Conservation (phyloP, 2,888 invertebrate species). For the Hydriomena furcata region DNA sequence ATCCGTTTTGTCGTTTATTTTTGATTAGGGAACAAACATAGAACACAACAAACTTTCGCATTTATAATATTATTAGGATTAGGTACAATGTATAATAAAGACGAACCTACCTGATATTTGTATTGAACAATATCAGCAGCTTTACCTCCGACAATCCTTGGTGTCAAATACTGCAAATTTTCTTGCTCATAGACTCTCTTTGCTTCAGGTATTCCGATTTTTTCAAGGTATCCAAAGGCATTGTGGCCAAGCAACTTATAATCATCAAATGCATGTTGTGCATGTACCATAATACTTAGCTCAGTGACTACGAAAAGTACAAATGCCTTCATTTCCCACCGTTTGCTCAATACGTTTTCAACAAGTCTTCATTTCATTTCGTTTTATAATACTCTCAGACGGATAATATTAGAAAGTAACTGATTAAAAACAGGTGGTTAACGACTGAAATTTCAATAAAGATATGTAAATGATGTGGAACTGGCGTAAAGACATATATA, state of each 20-base stretch:
- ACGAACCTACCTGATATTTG: conserved; percentile 42
- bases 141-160: conserved; percentile 42
- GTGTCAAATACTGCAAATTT: conserved; percentile 7
- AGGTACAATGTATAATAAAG: too few species aligned
- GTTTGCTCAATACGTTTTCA: neutral
- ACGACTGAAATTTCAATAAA: neutral
- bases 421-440: conserved; percentile 8
- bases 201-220: conserved; percentile 20
- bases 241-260: conserved; percentile 2
- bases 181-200: conserved; percentile 14
- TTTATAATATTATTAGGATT: too few species aligned
- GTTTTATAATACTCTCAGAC: neutral
- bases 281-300: neutral
- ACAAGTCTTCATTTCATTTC: conserved; percentile 1
- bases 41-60: too few species aligned
- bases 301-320: neutral
- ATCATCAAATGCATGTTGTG: neutral
- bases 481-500: neutral
- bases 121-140: conserved; percentile 30
- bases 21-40: too few species aligned
- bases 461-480: conserved; percentile 4
- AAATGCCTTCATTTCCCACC: conserved; percentile 1
- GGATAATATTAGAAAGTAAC: neutral
- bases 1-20: too few species aligned
- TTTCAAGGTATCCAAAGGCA: conserved; percentile 19